Percentiles rank a stretch among this genome's conserved stretches.
Evolutionary conservation across 2,113 vertebrate species (phyloP).

Genomic region (cattle (Bos taurus)): DNA sequence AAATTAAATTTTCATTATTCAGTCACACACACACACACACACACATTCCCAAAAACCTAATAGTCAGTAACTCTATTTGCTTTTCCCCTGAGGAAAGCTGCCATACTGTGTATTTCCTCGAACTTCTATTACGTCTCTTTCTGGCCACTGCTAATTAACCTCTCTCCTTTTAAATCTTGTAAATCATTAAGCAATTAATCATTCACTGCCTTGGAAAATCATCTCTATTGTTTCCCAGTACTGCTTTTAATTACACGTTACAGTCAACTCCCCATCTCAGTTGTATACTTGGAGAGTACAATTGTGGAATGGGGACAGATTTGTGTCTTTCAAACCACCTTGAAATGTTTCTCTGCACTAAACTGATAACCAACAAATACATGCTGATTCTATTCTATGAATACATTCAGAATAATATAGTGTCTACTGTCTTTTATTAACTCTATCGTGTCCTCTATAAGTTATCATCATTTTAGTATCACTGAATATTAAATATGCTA

Average conservation of each 20-base stretch:
- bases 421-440: background rate
- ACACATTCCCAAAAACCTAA: background rate
- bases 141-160: conserved; percentile 55
- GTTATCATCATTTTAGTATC: background rate
- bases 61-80: background rate
- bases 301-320: background rate
- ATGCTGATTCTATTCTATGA: background rate
- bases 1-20: background rate
- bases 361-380: background rate
- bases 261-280: background rate
- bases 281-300: background rate
- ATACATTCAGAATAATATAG: background rate
- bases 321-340: background rate
- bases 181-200: conserved; percentile 66
- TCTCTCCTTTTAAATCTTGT: conserved; percentile 40
- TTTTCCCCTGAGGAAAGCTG: background rate
- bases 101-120: background rate
- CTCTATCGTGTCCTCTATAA: background rate
- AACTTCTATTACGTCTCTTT: conserved; percentile 15
- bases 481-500: background rate
- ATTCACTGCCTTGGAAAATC: conserved; percentile 44
- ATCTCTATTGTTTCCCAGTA: conserved; percentile 46
- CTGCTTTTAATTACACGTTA: conserved; percentile 29
- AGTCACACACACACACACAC: background rate
- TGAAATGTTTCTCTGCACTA: background rate